Evolutionary conservation across 1,140 invertebrate genomes (phyloP), one percentile per base, ranked within the genome.

Genomic region (Drosophila serrata): DNA sequence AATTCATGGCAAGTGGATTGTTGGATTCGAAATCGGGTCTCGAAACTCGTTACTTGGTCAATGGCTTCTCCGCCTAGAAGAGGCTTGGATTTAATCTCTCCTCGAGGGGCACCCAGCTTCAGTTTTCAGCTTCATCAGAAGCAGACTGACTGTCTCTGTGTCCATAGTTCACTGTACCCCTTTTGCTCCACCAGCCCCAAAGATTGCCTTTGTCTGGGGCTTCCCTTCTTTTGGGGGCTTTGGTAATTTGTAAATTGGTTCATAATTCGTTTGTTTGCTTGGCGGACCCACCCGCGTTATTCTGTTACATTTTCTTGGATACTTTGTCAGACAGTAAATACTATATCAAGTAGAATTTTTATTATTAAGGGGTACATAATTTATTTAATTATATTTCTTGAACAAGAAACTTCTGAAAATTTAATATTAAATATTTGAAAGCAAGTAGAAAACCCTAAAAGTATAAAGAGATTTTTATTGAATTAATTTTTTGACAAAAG

Each of bases 221-320:
- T 64, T 60, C 78, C 35, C 35, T 37, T 31, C 49, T 49, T 49
- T 24, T 46, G 40, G 67, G 65, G 55, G 67, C 73, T 72, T 64
- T 90, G 81, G 81, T 85, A 88, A 88, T 88, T 88, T 88, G 85
- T 88, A 88, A 88, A 88, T 88, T 88, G 85, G 85, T 88, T 90
- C 85, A 88, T 90, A 88, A 88, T 90, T 88, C 74, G 84, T 72
- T 72, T 72, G 77, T 78, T 81, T 85, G 78, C 78, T 86, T 69
- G 60, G 42, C 45, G 27, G 35, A 24, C 27, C 51, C 69, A 57
- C 61, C 73, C 79, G 49, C 67, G 31, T 65, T 57, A n/a, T 58
- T 27, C 12, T 56, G 35, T n/a, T 22, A 49, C 43, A 58, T 48
- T n/a, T 69, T 57, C 65, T 70, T 22, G 42, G 19, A 40, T 69